A percentile compares a stretch with the other conserved stretches of the same genome.
phyloP scores from a whole-genome alignment of 2,797 vertebrate species.

The Galaxias olidus region DNA sequence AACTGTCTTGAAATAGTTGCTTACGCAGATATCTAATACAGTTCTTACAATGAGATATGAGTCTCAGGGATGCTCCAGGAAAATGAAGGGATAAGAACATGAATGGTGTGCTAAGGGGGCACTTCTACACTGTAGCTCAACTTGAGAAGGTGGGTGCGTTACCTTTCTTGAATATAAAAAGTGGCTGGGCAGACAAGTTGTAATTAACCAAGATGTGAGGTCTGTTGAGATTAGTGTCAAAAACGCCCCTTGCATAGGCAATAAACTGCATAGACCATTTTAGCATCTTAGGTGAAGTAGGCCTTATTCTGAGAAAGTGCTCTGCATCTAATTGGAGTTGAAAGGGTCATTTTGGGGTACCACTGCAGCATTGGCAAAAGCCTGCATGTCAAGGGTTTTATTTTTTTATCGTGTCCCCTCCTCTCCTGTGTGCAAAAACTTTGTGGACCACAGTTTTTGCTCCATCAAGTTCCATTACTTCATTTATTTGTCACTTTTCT shows the following conservation, averaged over 20 bases:
- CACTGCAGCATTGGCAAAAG: slow-evolving; percentile 16
- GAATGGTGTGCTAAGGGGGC: slow-evolving; percentile 31
- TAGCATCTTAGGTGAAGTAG: slow-evolving; percentile 27
- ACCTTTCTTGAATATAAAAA: slow-evolving; percentile 38
- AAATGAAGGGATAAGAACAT: slow-evolving; percentile 4
- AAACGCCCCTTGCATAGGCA: slow-evolving; percentile 36
- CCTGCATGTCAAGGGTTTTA: slow-evolving; percentile 39
- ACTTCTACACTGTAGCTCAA: slow-evolving; percentile 24
- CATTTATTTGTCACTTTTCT: no score
- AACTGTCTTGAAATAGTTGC: no score
- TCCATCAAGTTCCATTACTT: background rate
- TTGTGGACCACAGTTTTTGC: slow-evolving; percentile 5
- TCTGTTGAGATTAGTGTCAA: slow-evolving; percentile 33
- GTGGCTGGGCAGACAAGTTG: slow-evolving; percentile 34
- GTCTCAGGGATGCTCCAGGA: slow-evolving; percentile 33
- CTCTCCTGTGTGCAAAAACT: slow-evolving; percentile 5
- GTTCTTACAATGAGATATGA: no score
- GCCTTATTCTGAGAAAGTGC: slow-evolving; percentile 34
- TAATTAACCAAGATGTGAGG: slow-evolving; percentile 60
- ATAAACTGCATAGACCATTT: slow-evolving; percentile 18
- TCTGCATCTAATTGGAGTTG: slow-evolving; percentile 51
- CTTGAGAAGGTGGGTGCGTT: slow-evolving; percentile 31
- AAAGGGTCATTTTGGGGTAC: slow-evolving; percentile 40
- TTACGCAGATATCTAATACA: no score
- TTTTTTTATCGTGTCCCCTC: slow-evolving; percentile 10